Base-by-base conservation (phyloP, 2,888 invertebrate species). In the Zaprionus obscuricornis region DNA sequence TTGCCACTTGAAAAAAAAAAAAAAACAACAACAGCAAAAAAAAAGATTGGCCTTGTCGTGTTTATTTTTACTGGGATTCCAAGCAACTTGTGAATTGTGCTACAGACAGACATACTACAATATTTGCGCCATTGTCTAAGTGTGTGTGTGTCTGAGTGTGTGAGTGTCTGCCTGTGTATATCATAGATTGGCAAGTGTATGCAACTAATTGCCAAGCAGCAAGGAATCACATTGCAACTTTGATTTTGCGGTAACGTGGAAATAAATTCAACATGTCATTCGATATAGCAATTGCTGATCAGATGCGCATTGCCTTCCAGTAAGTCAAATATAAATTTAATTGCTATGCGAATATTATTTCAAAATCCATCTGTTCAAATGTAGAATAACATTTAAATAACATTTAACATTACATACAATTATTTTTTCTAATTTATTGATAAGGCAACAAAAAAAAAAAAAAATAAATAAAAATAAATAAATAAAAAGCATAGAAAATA, bases 221-320 rank as follows among this genome's bases (percentile, higher is more conserved):
- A 66, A 59, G 74, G 54, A 79, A 70, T 69, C 33, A 18, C 60
- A 49, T 63, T 55, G 34, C 13, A 4, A 33, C 3, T 3, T 37
- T 24, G 22, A 7, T 18, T 40, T 42, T 27, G 51, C 31, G 45
- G 33, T 46, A 49, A 24, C 60, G 34, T 37, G 36, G 13, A 58
- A 68, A 42, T 52, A 31, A 45, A 59, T n/a, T 18, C 60, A 66
- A 65, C 37, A 88, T 88, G 88, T 85, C 89, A 64, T 88, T 89
- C 50, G 83, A 88, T 76, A 87, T 89, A 65, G 82, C 89, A n/a
- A 77, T 89, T 45, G 87, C 86, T 27, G 89, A 89, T 75, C 88
- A 88, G 64, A 83, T 89, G 85, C 88, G 88, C 56, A 76, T 89
- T 50, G 89, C 87, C 10, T 66, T 89, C 54, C 88, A 85, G 89